Evolutionary conservation across 2,888 invertebrate species (phyloP).

Genomic region (Amphipoea oculea): DNA sequence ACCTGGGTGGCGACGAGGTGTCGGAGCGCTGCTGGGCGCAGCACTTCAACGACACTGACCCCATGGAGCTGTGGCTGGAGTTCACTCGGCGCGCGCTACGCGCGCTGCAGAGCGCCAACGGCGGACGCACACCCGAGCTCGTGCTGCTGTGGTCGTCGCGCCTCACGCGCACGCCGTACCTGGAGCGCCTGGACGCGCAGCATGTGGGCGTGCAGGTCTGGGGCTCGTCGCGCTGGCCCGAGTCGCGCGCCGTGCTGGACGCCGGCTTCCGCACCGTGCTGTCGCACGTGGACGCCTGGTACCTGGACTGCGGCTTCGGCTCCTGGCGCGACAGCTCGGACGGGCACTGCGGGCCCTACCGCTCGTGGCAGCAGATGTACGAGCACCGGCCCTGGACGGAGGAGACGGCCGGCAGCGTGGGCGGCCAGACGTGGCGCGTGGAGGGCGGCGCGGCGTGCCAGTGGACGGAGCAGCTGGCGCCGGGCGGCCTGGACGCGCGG

Average conservation of each 20-base stretch:
- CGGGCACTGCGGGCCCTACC: conserved; percentile 96
- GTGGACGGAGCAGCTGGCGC: conserved; percentile 96
- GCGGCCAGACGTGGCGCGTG: conserved; percentile 85
- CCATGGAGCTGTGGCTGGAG: conserved; percentile 94
- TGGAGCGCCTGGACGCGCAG: conserved; percentile 89
- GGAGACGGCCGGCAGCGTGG: conserved; percentile 85
- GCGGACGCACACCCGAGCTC: conserved; percentile 89
- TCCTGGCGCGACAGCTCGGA: conserved; percentile 96
- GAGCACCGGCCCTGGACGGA: conserved; percentile 94
- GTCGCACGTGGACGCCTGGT: conserved; percentile 97
- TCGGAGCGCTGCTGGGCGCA: conserved; percentile 95
- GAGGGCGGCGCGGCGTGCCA: conserved; percentile 95
- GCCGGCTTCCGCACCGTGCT: conserved; percentile 94
- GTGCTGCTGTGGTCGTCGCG: conserved; percentile 95
- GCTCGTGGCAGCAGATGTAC: conserved; percentile 96
- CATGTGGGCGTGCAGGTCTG: conserved; percentile 94
- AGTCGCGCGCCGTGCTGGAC: conserved; percentile 94
- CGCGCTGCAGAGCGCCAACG: conserved; percentile 91
- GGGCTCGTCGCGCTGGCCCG: conserved; percentile 95
- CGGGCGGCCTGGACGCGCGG: conserved; percentile 93
- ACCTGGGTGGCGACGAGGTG: conserved; percentile 96
- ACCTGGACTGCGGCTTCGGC: conserved; percentile 96
- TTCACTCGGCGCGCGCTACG: conserved; percentile 92
- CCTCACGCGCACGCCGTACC: conserved; percentile 93
- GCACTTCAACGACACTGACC: conserved; percentile 93